Evolutionary conservation across 2,113 vertebrate species (phyloP).

Genomic region (Tetrax tetrax): DNA sequence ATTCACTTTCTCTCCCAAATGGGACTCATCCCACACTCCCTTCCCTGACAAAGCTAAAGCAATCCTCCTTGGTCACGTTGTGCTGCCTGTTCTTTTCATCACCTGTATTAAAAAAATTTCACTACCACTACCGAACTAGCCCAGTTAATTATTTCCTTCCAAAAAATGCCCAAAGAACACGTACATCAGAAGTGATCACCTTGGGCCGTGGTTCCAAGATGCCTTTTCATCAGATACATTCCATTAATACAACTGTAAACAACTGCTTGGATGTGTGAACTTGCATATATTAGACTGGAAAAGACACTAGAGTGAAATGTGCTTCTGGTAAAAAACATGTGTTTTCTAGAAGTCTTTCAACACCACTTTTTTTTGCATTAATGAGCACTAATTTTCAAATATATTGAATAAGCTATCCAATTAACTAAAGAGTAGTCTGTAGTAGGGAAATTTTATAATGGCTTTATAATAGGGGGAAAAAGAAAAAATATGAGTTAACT

Average conservation of each 20-base stretch:
- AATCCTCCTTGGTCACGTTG: not conserved
- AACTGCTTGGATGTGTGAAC: not conserved
- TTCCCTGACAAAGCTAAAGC: not conserved
- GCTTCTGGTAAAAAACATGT: not conserved
- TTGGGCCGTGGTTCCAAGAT: not conserved
- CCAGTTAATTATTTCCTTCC: not conserved
- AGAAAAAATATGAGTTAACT: not conserved
- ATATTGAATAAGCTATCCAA: not conserved
- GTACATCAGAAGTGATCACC: not conserved
- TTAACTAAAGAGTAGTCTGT: not conserved
- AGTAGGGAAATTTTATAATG: not conserved
- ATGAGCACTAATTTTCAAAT: not conserved
- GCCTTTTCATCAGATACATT: not conserved
- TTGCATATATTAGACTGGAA: not conserved
- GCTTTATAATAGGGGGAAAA: not conserved
- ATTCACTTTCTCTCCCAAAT: not conserved
- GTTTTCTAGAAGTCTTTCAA: not conserved
- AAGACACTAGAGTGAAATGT: not conserved
- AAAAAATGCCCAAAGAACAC: not conserved
- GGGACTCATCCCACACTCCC: not conserved
- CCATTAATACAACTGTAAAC: not conserved
- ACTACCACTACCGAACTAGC: not conserved
- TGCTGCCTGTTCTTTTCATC: not conserved
- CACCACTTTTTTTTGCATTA: not conserved
- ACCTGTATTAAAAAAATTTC: no score